Conservation (phyloP, 2,888 invertebrate genomes). For the Metopia argyrocephala region DNA sequence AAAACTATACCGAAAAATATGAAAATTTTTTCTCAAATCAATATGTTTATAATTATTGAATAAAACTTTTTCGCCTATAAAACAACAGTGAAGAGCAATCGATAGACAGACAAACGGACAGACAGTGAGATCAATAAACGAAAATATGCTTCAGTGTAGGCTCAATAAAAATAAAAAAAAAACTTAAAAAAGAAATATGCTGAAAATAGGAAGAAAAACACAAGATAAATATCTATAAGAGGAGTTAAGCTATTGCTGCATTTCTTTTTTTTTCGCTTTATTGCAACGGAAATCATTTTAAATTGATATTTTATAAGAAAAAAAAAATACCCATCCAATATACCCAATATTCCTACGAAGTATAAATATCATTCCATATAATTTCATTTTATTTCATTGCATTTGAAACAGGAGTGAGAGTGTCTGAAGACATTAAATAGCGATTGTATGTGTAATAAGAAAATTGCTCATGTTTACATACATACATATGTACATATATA, state of each 20-base stretch:
- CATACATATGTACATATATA: neutral
- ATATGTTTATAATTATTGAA: constrained; percentile 1
- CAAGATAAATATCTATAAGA: constrained; percentile 52
- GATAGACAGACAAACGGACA: neutral
- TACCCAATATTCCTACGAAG: neutral
- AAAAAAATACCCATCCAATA: constrained; percentile 15
- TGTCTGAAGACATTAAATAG: constrained; percentile 47
- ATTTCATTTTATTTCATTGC: neutral
- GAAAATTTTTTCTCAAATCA: constrained; percentile 23
- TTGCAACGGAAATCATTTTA: constrained; percentile 62
- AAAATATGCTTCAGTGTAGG: constrained; percentile 50
- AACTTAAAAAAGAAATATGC: neutral
- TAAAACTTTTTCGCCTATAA: neutral
- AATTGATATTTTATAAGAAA: constrained; percentile 58
- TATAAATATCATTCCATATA: neutral
- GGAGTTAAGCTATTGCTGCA: constrained; percentile 6
- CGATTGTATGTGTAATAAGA: constrained; percentile 55
- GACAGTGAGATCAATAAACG: constrained; percentile 57
- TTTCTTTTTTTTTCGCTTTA: constrained; percentile 3
- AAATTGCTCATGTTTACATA: constrained; percentile 47
- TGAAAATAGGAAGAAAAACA: constrained; percentile 45
- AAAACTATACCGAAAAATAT: constrained; percentile 12
- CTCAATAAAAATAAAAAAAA: constrained; percentile 30
- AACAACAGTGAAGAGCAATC: constrained; percentile 44
- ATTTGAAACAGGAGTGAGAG: neutral